These are phyloP conservation scores for Mimachlamys varia DNA, from an alignment of 2,888 invertebrate genomes.

Conservation along the genomic window DNA sequence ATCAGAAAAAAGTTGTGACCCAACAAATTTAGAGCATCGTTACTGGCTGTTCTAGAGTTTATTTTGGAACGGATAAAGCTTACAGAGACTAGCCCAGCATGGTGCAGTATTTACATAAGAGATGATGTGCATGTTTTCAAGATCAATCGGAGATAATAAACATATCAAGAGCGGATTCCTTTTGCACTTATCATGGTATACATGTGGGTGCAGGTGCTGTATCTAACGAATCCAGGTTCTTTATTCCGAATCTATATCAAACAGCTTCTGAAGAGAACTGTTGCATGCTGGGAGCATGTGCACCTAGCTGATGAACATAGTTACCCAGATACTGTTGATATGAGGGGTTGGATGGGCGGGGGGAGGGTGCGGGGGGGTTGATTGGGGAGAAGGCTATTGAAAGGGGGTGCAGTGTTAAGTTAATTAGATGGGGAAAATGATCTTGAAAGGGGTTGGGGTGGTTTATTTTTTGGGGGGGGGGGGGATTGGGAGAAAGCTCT, in stretches of 20 bases:
- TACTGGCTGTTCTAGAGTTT: neutral
- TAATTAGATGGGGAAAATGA: no score
- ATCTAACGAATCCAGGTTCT: neutral
- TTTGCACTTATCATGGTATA: neutral
- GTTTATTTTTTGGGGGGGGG: no score
- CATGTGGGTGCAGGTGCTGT: conserved; percentile 5
- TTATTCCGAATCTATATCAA: neutral
- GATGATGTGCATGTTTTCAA: neutral
- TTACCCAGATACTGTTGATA: neutral
- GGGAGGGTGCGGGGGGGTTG: no score
- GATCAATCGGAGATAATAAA: neutral
- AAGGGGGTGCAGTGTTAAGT: neutral
- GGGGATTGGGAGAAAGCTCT: no score
- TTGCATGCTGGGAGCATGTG: neutral
- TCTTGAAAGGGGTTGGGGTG: no score
- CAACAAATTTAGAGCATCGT: neutral
- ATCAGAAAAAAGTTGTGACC: neutral
- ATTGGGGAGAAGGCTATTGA: neutral
- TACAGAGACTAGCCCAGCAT: conserved; percentile 3
- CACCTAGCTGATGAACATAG: neutral
- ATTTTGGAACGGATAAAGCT: neutral
- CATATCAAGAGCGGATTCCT: neutral
- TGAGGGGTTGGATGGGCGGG: no score
- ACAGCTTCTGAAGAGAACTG: neutral
- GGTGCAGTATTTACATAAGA: neutral